Conservation (phyloP, 2,888 invertebrate genomes). For the Dendrolimus houi region DNA sequence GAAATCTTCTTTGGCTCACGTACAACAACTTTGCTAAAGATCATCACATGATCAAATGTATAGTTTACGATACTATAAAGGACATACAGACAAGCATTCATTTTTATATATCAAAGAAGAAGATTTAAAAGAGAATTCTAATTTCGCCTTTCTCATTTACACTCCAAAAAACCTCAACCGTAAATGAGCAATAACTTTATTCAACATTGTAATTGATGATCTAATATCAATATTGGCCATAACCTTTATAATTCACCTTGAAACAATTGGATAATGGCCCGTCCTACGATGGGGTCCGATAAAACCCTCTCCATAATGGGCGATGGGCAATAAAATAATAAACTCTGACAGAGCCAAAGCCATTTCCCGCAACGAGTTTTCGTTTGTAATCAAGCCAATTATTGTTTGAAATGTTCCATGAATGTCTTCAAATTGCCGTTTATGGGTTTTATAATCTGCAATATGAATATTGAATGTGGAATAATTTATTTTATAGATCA, state of each 20-base stretch:
- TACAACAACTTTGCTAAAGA: too few relatives aligned
- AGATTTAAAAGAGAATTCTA: too few relatives aligned
- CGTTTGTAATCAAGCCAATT: conserved; percentile 39
- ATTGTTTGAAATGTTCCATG: not conserved
- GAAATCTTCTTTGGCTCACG: too few relatives aligned
- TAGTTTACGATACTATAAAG: too few relatives aligned
- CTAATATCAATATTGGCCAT: conserved; percentile 12
- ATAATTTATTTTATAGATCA: too few relatives aligned
- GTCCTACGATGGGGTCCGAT: conserved; percentile 14
- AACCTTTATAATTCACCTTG: conserved; percentile 23
- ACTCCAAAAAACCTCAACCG: not conserved
- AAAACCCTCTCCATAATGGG: not conserved
- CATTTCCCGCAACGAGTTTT: conserved; percentile 29
- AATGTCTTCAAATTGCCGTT: not conserved
- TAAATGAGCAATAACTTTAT: conserved; percentile 3
- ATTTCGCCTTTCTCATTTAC: not conserved
- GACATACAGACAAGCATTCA: too few relatives aligned
- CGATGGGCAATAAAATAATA: conserved; percentile 10
- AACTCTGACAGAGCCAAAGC: conserved; percentile 4
- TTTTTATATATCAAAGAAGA: too few relatives aligned
- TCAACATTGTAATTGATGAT: not conserved
- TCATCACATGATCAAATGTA: too few relatives aligned
- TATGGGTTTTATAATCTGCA: not conserved
- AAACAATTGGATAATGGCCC: conserved; percentile 26
- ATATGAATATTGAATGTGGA: too few relatives aligned